A percentile compares a stretch with the other conserved stretches of the same genome.
Evolutionary conservation across 2,888 invertebrate species (phyloP).

Genomic region (Hirtodrosophila duncani): DNA sequence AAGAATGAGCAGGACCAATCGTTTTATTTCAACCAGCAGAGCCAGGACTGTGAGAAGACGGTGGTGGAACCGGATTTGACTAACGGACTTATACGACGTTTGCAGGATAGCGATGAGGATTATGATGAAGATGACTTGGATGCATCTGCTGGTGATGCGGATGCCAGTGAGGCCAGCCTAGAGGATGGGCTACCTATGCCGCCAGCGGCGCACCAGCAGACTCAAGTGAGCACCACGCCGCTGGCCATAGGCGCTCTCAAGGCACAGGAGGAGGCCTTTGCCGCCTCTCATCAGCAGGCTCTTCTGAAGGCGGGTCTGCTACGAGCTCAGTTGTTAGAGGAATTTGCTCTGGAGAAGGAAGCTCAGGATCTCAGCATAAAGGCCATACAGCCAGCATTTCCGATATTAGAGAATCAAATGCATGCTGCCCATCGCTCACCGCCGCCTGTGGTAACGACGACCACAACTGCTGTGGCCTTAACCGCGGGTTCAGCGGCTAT

Average conservation of each 20-base stretch:
- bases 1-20: slow-evolving; percentile 76
- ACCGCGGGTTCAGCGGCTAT: slow-evolving; percentile 41
- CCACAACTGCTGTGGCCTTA: slow-evolving; percentile 42
- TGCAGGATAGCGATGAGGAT: slow-evolving; percentile 77
- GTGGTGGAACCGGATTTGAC: slow-evolving; percentile 77
- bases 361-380: slow-evolving; percentile 73
- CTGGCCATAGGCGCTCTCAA: slow-evolving; percentile 49
- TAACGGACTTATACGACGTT: slow-evolving; percentile 75
- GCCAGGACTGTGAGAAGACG: slow-evolving; percentile 75
- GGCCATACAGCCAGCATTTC: slow-evolving; percentile 28
- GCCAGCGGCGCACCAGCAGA: slow-evolving; percentile 61
- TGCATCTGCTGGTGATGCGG: slow-evolving; percentile 62
- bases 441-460: slow-evolving; percentile 52
- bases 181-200: slow-evolving; percentile 51
- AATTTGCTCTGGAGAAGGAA: slow-evolving; percentile 65
- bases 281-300: slow-evolving; percentile 51
- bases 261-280: slow-evolving; percentile 54
- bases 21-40: slow-evolving; percentile 73
- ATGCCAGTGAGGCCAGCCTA: slow-evolving; percentile 37
- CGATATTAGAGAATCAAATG: slow-evolving; percentile 20
- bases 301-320: slow-evolving; percentile 51
- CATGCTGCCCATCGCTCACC: slow-evolving; percentile 47
- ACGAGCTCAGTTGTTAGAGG: slow-evolving; percentile 57
- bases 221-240: slow-evolving; percentile 61
- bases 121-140: slow-evolving; percentile 75